Conservation (phyloP, 2,113 vertebrate species). For the Notothenia coriiceps region DNA sequence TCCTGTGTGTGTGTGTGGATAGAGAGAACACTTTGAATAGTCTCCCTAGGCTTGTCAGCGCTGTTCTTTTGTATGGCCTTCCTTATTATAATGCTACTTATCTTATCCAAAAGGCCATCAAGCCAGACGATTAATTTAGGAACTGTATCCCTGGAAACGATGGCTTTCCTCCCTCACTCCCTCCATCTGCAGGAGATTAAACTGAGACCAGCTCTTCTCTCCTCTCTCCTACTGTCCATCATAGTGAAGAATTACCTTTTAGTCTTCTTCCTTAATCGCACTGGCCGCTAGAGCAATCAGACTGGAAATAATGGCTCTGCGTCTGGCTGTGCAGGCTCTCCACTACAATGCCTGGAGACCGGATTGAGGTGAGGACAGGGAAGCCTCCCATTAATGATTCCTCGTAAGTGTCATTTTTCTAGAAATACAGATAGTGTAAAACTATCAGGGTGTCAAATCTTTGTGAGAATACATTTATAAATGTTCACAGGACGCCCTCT, state of each 20-base stretch:
- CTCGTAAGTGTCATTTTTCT: slow-evolving; percentile 66
- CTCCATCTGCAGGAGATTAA: slow-evolving; percentile 75
- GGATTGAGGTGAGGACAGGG: slow-evolving; percentile 63
- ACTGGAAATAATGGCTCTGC: slow-evolving; percentile 70
- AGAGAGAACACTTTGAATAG: slow-evolving; percentile 52
- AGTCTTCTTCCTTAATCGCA: slow-evolving; percentile 76
- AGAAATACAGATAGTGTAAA: slow-evolving; percentile 64
- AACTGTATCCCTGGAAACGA: slow-evolving; percentile 62
- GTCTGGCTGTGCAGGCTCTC: slow-evolving; percentile 54
- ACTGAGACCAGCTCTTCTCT: slow-evolving; percentile 66
- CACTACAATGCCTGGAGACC: slow-evolving; percentile 46
- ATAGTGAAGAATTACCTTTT: slow-evolving; percentile 81
- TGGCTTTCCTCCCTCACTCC: slow-evolving; percentile 56
- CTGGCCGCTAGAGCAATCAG: slow-evolving; percentile 73
- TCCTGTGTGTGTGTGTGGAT: slow-evolving; percentile 15
- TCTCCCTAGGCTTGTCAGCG: slow-evolving; percentile 51
- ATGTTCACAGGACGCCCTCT: slow-evolving; percentile 54
- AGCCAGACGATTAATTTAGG: slow-evolving; percentile 73
- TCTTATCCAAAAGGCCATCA: slow-evolving; percentile 79
- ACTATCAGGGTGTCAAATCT: slow-evolving; percentile 61
- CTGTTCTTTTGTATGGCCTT: slow-evolving; percentile 58
- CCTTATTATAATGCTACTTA: slow-evolving; percentile 77
- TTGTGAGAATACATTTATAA: slow-evolving; percentile 63
- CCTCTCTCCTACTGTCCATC: slow-evolving; percentile 77
- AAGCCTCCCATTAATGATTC: slow-evolving; percentile 66